Conservation (phyloP, 2,888 invertebrate species). For the Chymomyza procnemis region DNA sequence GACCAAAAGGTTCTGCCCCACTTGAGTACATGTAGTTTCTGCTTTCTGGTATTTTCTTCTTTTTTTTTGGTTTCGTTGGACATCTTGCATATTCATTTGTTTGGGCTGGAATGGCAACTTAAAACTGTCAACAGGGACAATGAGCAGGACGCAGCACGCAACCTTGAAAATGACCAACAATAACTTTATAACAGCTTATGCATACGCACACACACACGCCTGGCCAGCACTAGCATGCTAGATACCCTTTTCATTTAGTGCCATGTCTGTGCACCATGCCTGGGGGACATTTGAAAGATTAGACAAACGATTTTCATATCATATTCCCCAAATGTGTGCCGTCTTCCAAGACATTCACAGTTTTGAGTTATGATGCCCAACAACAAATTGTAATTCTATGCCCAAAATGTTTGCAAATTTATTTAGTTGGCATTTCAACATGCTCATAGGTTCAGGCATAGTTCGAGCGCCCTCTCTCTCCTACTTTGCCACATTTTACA, state of each 20-base stretch:
- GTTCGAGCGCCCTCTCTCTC: neutral
- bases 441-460: neutral
- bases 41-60: conserved; percentile 11
- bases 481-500: too few species aligned
- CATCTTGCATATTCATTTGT: conserved; percentile 10
- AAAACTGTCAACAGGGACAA: conserved; percentile 19
- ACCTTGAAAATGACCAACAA: conserved; percentile 38
- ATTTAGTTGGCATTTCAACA: neutral
- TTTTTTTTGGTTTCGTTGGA: conserved; percentile 4
- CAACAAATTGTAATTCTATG: neutral
- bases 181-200: conserved; percentile 22
- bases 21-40: neutral
- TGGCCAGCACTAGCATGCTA: conserved; percentile 1
- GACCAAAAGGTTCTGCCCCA: neutral
- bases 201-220: conserved; percentile 4
- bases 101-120: conserved; percentile 17
- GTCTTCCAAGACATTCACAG: neutral
- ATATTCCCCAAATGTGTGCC: conserved; percentile 37
- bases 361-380: neutral
- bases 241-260: conserved; percentile 55
- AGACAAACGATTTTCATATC: conserved; percentile 45
- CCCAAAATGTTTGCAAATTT: neutral
- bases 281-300: conserved; percentile 29
- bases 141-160: neutral
- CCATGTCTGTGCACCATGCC: conserved; percentile 20